A percentile compares a stretch with the other conserved stretches of the same genome.
Evolutionary conservation across 2,888 invertebrate species (phyloP).

Genomic region (Lamellibrachia satsuma): DNA sequence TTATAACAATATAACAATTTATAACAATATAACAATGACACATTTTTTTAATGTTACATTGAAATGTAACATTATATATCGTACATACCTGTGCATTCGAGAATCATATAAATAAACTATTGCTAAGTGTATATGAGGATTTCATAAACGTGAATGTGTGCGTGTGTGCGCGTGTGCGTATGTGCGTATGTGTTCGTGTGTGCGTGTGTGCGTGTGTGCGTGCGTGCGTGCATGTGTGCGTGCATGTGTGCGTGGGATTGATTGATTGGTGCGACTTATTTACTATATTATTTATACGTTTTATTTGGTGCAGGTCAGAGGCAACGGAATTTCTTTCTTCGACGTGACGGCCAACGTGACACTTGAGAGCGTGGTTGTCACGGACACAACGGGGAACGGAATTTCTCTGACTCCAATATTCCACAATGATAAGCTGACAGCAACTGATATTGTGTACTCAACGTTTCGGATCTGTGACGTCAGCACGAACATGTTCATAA

Average conservation of each 20-base stretch:
- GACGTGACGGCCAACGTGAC: constrained; percentile 13
- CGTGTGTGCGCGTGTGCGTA: too few species aligned
- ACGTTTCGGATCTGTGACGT: not conserved
- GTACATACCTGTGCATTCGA: too few species aligned
- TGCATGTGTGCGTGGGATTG: not conserved
- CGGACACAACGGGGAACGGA: not conserved
- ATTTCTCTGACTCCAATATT: not conserved
- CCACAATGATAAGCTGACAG: not conserved
- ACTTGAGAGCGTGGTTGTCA: not conserved
- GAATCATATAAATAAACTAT: too few species aligned
- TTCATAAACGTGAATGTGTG: too few species aligned
- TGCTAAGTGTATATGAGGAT: too few species aligned
- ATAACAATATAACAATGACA: too few species aligned
- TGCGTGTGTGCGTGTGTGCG: too few species aligned
- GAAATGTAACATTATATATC: too few species aligned
- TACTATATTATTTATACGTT: not conserved
- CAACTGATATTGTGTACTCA: not conserved
- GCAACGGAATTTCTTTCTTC: not conserved
- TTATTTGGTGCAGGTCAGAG: not conserved
- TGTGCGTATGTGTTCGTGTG: too few species aligned
- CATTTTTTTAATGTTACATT: too few species aligned
- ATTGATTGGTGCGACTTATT: not conserved
- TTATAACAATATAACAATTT: too few species aligned
- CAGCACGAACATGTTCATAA: not conserved
- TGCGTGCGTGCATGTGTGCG: too few species aligned